Evolutionary conservation across 2,888 invertebrate species (phyloP), one percentile per base, ranked within the genome.

Genomic region (Tortricodes alternella): DNA sequence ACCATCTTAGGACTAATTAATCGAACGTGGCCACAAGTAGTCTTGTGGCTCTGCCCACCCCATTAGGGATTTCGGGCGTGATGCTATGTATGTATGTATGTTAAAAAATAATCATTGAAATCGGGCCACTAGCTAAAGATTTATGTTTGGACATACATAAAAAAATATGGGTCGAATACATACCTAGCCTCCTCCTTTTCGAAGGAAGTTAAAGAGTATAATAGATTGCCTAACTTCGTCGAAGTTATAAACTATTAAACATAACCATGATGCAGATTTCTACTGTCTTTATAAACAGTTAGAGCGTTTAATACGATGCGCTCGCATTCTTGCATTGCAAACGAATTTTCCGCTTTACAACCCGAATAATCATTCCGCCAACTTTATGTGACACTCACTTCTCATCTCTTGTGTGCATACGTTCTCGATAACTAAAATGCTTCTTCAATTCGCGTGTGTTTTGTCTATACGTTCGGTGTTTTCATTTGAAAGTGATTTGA

Each of bases 301-400:
- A 79, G n/a, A 38, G 19, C 32, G 56, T 59, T 57, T 57, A 62
- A 51, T 56, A 62, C 46, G 80, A 81, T 78, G 71, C 67, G 64
- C 78, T 83, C 79, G 65, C 61, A 53, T 46, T 63, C 64, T 62
- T 66, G 64, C 59, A 56, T 62, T 63, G 62, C 60, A 55, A 59
- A 63, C 65, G 66, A 65, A 87, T 88, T 87, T 87, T 89, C 87
- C 83, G 89, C 81, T 89, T 76, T 73, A 76, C 81, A 82, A 83
- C 67, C 73, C 83, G 76, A 72, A 71, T 83, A 89, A 89, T 83
- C 61, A 62, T 62, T 67, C 46, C 59, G 66, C 60, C 67, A 64
- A 68, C 64, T 38, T 58, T 34, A 49, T 63, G 64, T 61, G 67
- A 69, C 70, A 75, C 65, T 65, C 67, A 56, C 64, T 68, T 64